These are phyloP conservation scores for Argyrosomus regius DNA, from an alignment of 2,797 vertebrate species.

Conservation along the genomic window DNA sequence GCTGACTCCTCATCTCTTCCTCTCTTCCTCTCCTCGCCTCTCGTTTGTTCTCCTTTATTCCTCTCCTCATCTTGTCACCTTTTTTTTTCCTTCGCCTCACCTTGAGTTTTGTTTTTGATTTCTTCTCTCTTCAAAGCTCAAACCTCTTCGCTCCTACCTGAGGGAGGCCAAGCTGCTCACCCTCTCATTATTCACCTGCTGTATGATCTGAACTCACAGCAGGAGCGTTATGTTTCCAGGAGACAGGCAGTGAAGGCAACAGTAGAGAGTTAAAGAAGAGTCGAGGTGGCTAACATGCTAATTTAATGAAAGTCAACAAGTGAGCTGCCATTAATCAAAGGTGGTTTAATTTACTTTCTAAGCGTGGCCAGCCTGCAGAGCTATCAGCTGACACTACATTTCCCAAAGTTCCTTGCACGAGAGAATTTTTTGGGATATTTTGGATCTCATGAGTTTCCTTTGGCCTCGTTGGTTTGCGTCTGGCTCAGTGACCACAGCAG, in stretches of 20 bases:
- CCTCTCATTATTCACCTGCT: neutral
- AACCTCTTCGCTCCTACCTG: neutral
- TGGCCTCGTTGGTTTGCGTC: no score
- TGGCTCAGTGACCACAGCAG: no score
- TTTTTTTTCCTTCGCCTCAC: no score
- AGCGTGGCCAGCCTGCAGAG: neutral
- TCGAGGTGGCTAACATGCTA: neutral
- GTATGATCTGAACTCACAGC: neutral
- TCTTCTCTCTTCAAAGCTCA: no score
- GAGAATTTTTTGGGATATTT: no score
- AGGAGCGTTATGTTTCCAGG: conserved; percentile 10
- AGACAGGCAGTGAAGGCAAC: conserved; percentile 4
- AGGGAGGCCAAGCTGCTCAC: no score
- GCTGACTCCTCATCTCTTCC: conserved; percentile 48
- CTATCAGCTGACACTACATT: no score
- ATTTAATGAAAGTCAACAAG: neutral
- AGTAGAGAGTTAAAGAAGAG: neutral
- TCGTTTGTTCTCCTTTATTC: neutral
- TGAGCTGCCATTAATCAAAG: neutral
- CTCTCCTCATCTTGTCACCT: no score
- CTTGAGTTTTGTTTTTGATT: neutral
- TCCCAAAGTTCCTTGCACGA: no score
- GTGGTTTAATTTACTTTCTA: conserved; percentile 3
- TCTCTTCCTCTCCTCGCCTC: conserved; percentile 33
- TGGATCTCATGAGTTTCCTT: no score